Base-by-base conservation (phyloP, 2,797 vertebrate species). In the Acanthurus tractus region DNA sequence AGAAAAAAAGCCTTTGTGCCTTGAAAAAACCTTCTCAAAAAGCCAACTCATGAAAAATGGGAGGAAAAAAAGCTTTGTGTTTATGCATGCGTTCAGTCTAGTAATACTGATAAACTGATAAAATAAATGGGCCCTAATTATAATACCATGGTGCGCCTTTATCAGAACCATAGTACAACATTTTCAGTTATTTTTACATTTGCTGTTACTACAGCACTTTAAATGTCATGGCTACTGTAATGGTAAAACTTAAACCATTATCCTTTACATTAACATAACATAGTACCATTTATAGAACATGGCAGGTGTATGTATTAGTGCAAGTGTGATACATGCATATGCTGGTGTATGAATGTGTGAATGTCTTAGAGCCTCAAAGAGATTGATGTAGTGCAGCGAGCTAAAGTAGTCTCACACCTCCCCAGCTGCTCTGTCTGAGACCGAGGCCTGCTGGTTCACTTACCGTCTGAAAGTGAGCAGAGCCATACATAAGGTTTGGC, bases 401-500 rank as follows among this genome's bases (percentile, higher is more conserved):
- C 88, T 93, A 91, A 94, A 94, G 90, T 93, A 93, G 79, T 85
- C 89, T 74, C 91, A 94, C 92, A 90, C 93, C 93, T 88, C 88
- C 85, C 88, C 92, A 93, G 89, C 91, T 94, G 93, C 89, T 89
- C 73, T 40, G 72, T 76, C 69, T 78, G 71, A 85, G 86, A 68
- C 65, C 25, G 64, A 85, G 82, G 86, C 74, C 86, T 80, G 69
- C 86, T 79, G 76, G 49, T 83, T 86, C 78, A 74, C 78, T 78
- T 61, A 23, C 71, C 55, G 74, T 71, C 76, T 76, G 63, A 84
- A 69, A 45, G 70, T 50, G 18, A 62, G 72, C 82, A 74, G 38
- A 83, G 68, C 38, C 56, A 63, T 7, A 3, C 22, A 68, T 54
- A 25, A 45, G 36, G 20, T 62, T 76, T 12, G 38, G 64, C 62